A percentile compares a stretch with the other conserved stretches of the same genome.
Evolutionary conservation across 2,888 invertebrate genomes (phyloP).

Genomic region (Petrolisthes cinctipes): DNA sequence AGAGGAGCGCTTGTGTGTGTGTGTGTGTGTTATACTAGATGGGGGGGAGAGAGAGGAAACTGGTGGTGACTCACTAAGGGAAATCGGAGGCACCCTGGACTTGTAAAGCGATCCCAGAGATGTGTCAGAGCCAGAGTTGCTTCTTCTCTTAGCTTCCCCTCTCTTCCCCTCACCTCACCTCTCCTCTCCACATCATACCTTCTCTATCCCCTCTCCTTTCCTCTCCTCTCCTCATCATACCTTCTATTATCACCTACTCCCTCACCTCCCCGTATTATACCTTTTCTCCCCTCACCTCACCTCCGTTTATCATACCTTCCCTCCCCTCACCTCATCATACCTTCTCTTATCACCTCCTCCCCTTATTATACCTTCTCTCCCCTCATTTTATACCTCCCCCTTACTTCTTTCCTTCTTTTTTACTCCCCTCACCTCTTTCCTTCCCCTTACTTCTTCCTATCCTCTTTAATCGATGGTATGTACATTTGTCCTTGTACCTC

Average conservation of each 20-base stretch:
- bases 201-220: background rate
- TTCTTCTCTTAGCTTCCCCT: background rate
- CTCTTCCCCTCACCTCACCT: background rate
- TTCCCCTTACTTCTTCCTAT: too few species aligned
- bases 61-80: background rate
- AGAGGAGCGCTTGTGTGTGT: background rate
- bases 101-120: slow-evolving; percentile 12
- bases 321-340: background rate
- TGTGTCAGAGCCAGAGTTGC: background rate
- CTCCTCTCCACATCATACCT: background rate
- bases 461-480: too few species aligned
- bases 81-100: slow-evolving; percentile 7
- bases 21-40: background rate
- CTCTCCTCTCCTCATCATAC: background rate
- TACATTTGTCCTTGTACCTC: too few species aligned
- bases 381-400: background rate
- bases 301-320: too few species aligned
- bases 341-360: background rate
- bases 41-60: background rate
- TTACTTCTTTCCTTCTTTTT: background rate
- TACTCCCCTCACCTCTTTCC: background rate
- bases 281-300: too few species aligned
- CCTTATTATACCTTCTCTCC: background rate
- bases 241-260: background rate
- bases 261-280: background rate